Percentiles rank a stretch among this genome's conserved stretches.
Conservation (phyloP, 2,888 invertebrate genomes). For the Synergus gifuensis region DNA sequence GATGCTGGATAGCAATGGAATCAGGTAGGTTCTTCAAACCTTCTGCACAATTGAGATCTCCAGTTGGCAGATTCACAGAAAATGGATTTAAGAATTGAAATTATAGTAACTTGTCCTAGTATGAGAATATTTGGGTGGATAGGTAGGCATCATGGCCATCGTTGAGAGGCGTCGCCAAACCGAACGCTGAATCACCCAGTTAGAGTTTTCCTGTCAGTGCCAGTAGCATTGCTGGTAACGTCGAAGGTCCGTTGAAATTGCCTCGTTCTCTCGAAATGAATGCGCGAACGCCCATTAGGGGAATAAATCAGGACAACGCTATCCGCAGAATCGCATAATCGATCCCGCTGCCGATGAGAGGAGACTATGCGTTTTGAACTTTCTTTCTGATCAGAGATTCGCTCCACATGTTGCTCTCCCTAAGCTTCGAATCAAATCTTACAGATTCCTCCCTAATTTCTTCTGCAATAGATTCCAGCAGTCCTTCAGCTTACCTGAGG, state of each 20-base stretch:
- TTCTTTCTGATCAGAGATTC: constrained; percentile 5
- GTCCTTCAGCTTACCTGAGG: background rate
- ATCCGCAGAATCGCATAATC: constrained; percentile 76
- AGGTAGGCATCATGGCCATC: constrained; percentile 71
- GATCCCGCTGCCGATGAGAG: constrained; percentile 62
- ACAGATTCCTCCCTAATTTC: background rate
- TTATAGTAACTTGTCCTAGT: constrained; percentile 65
- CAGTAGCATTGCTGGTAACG: constrained; percentile 70
- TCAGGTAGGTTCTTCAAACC: background rate
- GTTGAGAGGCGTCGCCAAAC: constrained; percentile 76
- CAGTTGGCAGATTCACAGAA: background rate
- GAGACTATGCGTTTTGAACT: constrained; percentile 17
- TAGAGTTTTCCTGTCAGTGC: constrained; percentile 78
- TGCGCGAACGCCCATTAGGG: constrained; percentile 78
- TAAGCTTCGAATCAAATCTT: background rate
- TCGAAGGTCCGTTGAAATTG: constrained; percentile 72
- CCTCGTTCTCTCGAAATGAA: constrained; percentile 76
- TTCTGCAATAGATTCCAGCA: background rate
- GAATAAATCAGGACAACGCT: constrained; percentile 77
- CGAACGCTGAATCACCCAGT: constrained; percentile 77
- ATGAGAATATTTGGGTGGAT: constrained; percentile 60
- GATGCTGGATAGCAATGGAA: background rate
- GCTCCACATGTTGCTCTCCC: constrained; percentile 20
- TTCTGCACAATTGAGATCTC: background rate
- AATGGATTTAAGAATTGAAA: constrained; percentile 45